Conservation (phyloP, 1,140 invertebrate genomes). For the Ectropis grisescens region DNA sequence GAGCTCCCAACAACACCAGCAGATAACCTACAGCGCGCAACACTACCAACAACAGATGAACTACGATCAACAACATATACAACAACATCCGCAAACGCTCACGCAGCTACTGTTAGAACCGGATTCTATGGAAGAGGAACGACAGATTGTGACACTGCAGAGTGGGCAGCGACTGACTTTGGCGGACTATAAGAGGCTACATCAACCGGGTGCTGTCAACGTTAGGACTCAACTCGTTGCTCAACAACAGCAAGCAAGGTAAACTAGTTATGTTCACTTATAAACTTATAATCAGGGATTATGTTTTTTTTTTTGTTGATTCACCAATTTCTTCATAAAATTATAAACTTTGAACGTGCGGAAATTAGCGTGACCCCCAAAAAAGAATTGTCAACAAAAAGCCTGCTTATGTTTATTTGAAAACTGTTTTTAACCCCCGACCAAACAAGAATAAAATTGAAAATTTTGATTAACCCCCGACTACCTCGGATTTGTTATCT, state of each 20-base stretch:
- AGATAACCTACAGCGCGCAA: conserved; percentile 31
- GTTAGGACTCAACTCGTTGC: conserved; percentile 1
- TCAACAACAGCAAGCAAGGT: conserved; percentile 36
- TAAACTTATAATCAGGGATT: too few species aligned
- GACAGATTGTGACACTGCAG: conserved; percentile 44
- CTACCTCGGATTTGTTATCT: too few species aligned
- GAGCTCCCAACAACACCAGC: conserved; percentile 25
- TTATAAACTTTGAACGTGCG: too few species aligned
- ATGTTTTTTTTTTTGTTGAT: too few species aligned
- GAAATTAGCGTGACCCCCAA: too few species aligned
- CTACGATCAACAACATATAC: conserved; percentile 28
- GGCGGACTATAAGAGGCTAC: conserved; percentile 54
- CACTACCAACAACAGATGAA: conserved; percentile 32
- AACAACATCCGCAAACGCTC: conserved; percentile 31
- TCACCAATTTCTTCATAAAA: too few species aligned
- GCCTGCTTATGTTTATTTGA: too few species aligned
- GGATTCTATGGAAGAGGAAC: conserved; percentile 45
- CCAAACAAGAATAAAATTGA: too few species aligned
- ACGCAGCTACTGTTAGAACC: conserved; percentile 43
- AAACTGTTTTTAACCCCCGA: too few species aligned
- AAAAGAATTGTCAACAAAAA: too few species aligned
- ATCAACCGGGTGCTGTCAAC: conserved; percentile 30
- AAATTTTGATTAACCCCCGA: too few species aligned
- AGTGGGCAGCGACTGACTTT: conserved; percentile 58
- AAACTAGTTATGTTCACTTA: too few species aligned